These are phyloP conservation scores for Mus musculus DNA, from an alignment of 2,113 vertebrate species.

Conservation along the genomic window DNA sequence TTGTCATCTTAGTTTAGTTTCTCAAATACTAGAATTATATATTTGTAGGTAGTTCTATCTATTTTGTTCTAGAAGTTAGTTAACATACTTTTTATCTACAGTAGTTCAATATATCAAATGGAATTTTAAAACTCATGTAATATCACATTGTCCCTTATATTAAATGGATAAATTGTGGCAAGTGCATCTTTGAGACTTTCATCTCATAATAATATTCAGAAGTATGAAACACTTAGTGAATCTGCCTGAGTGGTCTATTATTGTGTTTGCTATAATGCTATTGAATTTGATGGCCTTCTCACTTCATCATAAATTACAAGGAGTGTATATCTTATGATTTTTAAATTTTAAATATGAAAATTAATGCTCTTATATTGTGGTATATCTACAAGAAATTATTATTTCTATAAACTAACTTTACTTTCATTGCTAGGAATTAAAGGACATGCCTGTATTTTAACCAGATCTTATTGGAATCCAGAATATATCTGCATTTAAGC, in stretches of 20 bases:
- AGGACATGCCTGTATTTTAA: no score
- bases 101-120: neutral
- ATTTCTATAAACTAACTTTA: neutral
- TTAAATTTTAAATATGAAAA: conserved; percentile 14
- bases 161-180: neutral
- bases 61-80: neutral
- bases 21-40: no score
- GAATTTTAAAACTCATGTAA: neutral
- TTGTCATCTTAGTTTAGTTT: neutral
- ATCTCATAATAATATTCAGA: neutral
- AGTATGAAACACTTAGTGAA: neutral
- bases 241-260: neutral
- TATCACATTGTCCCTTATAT: neutral
- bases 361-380: neutral
- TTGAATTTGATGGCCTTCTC: neutral
- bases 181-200: neutral
- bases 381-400: neutral
- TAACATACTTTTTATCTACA: neutral
- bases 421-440: no score
- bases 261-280: neutral
- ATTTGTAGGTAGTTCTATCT: neutral
- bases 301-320: neutral
- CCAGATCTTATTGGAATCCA: no score
- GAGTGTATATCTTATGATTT: neutral
- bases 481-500: no score